Base-by-base conservation (phyloP, 2,113 vertebrate genomes). In the Myotis lucifugus region DNA sequence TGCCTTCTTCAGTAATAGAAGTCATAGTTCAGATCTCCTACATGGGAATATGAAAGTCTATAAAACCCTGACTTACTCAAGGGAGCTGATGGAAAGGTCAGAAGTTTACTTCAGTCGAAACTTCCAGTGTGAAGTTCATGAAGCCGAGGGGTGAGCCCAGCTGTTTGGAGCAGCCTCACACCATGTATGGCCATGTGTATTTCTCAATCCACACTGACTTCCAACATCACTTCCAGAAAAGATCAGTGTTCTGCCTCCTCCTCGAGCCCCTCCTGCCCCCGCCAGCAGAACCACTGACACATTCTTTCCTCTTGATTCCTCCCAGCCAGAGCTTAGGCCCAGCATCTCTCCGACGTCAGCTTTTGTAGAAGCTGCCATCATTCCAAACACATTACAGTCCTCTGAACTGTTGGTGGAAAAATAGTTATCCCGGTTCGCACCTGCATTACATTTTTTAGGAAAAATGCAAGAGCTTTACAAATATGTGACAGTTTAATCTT, bases 61-160 rank as follows among this genome's bases (percentile, higher is more conserved):
- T 66, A 59, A 92, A 82, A 86, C 56, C 42, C 61, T 69, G 81
- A 86, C 88, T 82, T 64, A 54, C 27, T 86, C 23, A n/a, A 64
- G 66, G 37, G 56, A 96, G 72, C 72, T 37, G 48, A 90, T 11
- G n/a, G 74, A 64, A 92, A 96, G 27, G 19, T 87, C n/a, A n/a
- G 81, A 70, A 74, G 83, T 89, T 89, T 69, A 79, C 69, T 94
- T 84, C 34, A 40, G 81, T 34, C 3, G 42, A 83, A 87, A 85
- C 61, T 81, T 85, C 18, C 59, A 50, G 77, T 46, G 40, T 73
- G 56, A 42, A 40, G 21, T 56, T 78, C 70, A 14, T 2, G 79
- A 70, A 76, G 46, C 29, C 32, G 15, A 18, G 54, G 76, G 81
- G 14, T 70, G 91, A 93, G 83, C 52, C 32, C 84, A 48, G 86